Evolutionary conservation across 2,797 vertebrate species (phyloP), one percentile per base, ranked within the genome.

Genomic region (Prunella strophiata): DNA sequence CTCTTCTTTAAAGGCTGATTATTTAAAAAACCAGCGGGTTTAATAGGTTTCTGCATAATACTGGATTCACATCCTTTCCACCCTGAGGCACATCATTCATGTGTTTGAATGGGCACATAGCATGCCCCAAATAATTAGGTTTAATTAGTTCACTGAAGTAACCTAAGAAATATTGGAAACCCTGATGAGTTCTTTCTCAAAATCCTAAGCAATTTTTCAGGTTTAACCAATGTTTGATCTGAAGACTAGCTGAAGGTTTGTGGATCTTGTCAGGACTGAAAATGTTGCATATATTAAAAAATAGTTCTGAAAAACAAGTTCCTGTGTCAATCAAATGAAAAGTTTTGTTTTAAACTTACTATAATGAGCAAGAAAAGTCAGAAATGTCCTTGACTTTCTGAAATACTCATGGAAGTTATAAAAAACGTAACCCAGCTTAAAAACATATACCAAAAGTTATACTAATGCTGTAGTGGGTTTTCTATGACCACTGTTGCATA

Each of bases 151-250:
- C 43, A 47, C 7, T 47, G 40, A 75, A 59, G 10, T 58, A 68
- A 13, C 27, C 18, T 54, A 68, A 67, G 18, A 89, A 81, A 86
- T 38, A 57, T 0, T 72, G 17, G 16, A 66, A 82, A 66, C 1
- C 0, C 3, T 67, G 61, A 48, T 0, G 0, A 47, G 19, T 11
- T 48, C 6, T 14, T 81, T 90, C 15, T 27, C n/a, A 47, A 70
- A 85, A 45, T 36, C 8, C n/a, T 73, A 43, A 48, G 3, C 19
- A 54, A 57, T 52, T 57, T 73, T 86, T 76, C 34, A 67, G 45
- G 34, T 82, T 87, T 78, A 81, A 72, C 5, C 48, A 43, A 29
- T 3, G 3, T 16, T 79, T 88, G 38, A 72, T 22, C 71, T 84
- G 54, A 75, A 75, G 13, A 20, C 30, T 15, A 58, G 12, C 12